phyloP scores from a whole-genome alignment of 2,888 invertebrate genomes.

The Leptura quadrifasciata region DNA sequence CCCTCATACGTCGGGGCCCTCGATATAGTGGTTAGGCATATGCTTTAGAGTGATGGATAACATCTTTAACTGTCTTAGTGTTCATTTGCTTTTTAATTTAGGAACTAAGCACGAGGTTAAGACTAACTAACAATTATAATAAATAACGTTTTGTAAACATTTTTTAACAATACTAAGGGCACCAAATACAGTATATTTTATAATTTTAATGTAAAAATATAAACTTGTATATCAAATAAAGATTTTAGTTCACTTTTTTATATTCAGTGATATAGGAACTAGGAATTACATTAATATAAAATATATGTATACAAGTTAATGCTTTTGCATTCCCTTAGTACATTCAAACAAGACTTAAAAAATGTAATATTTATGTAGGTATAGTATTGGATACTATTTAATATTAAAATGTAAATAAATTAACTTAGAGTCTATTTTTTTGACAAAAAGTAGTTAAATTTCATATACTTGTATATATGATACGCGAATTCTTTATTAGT shows the following conservation, averaged over 20 bases:
- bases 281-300: background rate
- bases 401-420: conserved; percentile 3
- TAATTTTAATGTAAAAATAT: conserved; percentile 15
- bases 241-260: background rate
- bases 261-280: conserved; percentile 1
- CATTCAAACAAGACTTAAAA: conserved; percentile 35
- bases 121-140: conserved; percentile 32
- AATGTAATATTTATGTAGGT: conserved; percentile 28
- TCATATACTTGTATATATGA: conserved; percentile 16
- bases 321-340: conserved; percentile 17
- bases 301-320: conserved; percentile 8
- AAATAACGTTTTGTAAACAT: conserved; percentile 27
- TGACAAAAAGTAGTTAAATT: conserved; percentile 10
- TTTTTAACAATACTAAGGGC: conserved; percentile 31
- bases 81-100: conserved; percentile 38
- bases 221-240: background rate
- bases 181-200: conserved; percentile 38
- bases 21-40: conserved; percentile 8
- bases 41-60: conserved; percentile 11
- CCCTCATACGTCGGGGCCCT: conserved; percentile 16
- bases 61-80: conserved; percentile 25
- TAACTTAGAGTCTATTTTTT: conserved; percentile 9
- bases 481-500: background rate
- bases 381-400: conserved; percentile 20
- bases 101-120: conserved; percentile 37